phyloP scores from a whole-genome alignment of 2,797 vertebrate genomes.

The Myripristis jacobus region DNA sequence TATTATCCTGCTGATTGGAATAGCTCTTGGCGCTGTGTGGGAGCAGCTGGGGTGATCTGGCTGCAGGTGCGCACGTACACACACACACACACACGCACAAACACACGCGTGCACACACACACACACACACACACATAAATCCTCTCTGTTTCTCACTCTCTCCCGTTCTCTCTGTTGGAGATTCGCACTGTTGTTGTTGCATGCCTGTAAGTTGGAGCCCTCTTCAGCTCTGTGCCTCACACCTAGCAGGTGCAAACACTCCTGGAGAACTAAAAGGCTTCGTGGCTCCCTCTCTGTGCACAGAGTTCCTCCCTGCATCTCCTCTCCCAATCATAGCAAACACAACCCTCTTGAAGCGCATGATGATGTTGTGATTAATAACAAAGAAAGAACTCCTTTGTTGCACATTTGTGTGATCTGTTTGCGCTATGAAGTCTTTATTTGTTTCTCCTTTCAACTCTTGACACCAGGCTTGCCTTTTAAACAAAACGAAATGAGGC shows the following conservation, averaged over 20 bases:
- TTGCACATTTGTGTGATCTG: constrained; percentile 34
- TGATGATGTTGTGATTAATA: constrained; percentile 55
- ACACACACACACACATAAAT: background rate
- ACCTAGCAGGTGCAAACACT: constrained; percentile 77
- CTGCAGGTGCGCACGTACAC: constrained; percentile 53
- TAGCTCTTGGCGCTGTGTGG: constrained; percentile 69
- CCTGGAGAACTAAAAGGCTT: constrained; percentile 68
- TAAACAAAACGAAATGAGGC: background rate
- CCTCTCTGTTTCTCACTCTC: constrained; percentile 13
- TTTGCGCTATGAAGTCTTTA: constrained; percentile 42
- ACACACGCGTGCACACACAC: background rate
- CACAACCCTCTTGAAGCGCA: constrained; percentile 46
- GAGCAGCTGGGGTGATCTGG: constrained; percentile 72
- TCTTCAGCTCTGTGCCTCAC: constrained; percentile 67
- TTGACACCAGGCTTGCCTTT: constrained; percentile 19
- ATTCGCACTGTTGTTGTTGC: constrained; percentile 63
- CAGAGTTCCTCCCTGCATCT: constrained; percentile 32
- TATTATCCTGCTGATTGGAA: constrained; percentile 77
- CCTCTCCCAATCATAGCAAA: constrained; percentile 58
- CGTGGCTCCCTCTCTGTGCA: constrained; percentile 53
- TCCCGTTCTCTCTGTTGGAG: constrained; percentile 44
- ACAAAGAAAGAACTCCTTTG: background rate
- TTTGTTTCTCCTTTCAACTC: constrained; percentile 19
- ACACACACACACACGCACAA: constrained; percentile 16
- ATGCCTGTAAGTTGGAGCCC: constrained; percentile 58